Evolutionary conservation across 1,140 invertebrate species (phyloP).

Genomic region (Campodea augens): DNA sequence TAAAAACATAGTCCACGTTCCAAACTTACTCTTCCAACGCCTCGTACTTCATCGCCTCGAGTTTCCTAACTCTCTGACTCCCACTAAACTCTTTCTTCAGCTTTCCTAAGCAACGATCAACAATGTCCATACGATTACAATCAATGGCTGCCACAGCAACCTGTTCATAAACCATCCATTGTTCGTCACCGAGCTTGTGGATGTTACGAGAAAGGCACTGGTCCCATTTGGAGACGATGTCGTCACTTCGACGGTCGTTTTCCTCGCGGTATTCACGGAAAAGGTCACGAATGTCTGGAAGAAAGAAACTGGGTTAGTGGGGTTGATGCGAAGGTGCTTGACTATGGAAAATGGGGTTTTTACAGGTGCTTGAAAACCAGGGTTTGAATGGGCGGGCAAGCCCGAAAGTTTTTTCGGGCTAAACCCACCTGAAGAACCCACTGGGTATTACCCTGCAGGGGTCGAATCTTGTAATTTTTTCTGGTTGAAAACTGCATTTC

Average conservation of each 20-base stretch:
- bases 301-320: too few species aligned
- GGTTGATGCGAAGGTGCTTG: too few species aligned
- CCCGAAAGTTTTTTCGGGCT: too few species aligned
- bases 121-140: conserved; percentile 53
- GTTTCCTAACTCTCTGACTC: conserved; percentile 67
- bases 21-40: conserved; percentile 51
- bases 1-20: conserved; percentile 6
- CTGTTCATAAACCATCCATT: conserved; percentile 77
- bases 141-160: conserved; percentile 85
- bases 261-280: conserved; percentile 81
- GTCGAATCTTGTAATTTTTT: too few species aligned
- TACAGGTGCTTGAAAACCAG: too few species aligned
- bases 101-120: conserved; percentile 54
- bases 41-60: conserved; percentile 73
- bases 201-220: conserved; percentile 46
- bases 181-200: conserved; percentile 76
- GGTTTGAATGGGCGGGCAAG: too few species aligned
- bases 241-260: conserved; percentile 68
- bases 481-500: too few species aligned
- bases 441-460: too few species aligned
- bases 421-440: too few species aligned
- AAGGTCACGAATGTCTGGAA: conserved; percentile 55
- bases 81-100: conserved; percentile 73
- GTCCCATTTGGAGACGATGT: conserved; percentile 75
- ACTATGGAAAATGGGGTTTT: too few species aligned